Evolutionary conservation across 1,140 invertebrate genomes (phyloP).

Genomic region (Ips nitidus): DNA sequence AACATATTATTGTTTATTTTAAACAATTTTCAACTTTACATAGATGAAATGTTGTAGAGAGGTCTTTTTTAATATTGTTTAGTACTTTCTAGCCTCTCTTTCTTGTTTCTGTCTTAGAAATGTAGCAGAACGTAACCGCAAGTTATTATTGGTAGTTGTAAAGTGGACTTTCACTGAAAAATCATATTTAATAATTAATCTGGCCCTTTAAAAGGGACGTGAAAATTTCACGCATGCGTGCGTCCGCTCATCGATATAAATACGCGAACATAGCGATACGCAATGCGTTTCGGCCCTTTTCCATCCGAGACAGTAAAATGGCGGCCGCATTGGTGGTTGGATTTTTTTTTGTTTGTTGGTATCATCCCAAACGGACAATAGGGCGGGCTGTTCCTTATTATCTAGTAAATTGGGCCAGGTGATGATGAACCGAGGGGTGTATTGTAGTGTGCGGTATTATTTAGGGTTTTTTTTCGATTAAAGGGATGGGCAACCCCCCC

Average conservation of each 20-base stretch:
- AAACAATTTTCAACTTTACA: too few relatives aligned
- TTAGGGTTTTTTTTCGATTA: slow-evolving; percentile 33
- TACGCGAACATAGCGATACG: slow-evolving; percentile 36
- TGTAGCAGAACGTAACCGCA: too few relatives aligned
- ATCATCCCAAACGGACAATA: slow-evolving; percentile 26
- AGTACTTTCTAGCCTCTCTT: too few relatives aligned
- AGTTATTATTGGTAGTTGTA: too few relatives aligned
- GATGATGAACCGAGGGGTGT: slow-evolving; percentile 15
- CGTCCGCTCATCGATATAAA: slow-evolving; percentile 38
- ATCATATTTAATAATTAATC: slow-evolving; percentile 20
- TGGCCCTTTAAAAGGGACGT: slow-evolving; percentile 12
- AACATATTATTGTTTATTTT: too few relatives aligned
- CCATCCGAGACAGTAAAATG: slow-evolving; percentile 36
- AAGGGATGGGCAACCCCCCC: slow-evolving; percentile 23
- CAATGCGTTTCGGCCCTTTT: slow-evolving; percentile 32
- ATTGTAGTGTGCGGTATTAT: slow-evolving; percentile 37
- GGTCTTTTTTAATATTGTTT: too few relatives aligned
- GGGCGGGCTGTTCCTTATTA: slow-evolving; percentile 38
- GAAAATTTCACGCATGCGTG: slow-evolving; percentile 41
- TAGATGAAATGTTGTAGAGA: too few relatives aligned
- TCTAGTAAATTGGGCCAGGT: slow-evolving; percentile 37
- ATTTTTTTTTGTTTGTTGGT: slow-evolving; percentile 38
- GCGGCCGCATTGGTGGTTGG: slow-evolving; percentile 41
- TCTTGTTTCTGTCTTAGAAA: too few relatives aligned
- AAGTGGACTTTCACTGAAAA: background rate